Conservation (phyloP, 2,888 invertebrate genomes). For the Rhopalosiphum nymphaeae region DNA sequence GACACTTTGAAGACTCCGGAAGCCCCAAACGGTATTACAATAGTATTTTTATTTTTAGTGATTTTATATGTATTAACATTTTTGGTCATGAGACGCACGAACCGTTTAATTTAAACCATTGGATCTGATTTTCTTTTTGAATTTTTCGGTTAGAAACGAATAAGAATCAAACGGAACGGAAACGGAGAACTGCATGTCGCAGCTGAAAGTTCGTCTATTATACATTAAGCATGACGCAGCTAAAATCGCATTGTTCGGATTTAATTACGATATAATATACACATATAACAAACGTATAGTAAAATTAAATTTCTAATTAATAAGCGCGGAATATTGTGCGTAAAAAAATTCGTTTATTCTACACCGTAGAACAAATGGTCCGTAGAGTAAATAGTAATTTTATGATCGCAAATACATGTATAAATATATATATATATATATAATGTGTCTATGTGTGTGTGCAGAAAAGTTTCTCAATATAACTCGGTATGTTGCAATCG, state of each 20-base stretch:
- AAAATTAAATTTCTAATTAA: neutral
- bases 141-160: neutral
- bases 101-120: neutral
- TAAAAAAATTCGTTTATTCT: neutral
- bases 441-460: neutral
- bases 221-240: neutral
- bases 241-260: neutral
- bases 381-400: neutral
- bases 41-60: neutral
- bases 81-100: neutral
- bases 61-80: neutral
- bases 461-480: neutral
- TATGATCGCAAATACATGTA: neutral
- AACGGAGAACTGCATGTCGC: neutral
- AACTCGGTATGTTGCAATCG: neutral
- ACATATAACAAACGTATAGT: neutral
- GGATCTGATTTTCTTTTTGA: neutral
- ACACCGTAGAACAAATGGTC: neutral
- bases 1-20: neutral
- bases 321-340: neutral
- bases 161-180: neutral
- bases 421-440: neutral
- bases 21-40: neutral
- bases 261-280: neutral
- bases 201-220: neutral